Percentiles rank a stretch among this genome's conserved stretches.
Evolutionary conservation across 2,797 vertebrate genomes (phyloP).

Genomic region (Botia kubotai): DNA sequence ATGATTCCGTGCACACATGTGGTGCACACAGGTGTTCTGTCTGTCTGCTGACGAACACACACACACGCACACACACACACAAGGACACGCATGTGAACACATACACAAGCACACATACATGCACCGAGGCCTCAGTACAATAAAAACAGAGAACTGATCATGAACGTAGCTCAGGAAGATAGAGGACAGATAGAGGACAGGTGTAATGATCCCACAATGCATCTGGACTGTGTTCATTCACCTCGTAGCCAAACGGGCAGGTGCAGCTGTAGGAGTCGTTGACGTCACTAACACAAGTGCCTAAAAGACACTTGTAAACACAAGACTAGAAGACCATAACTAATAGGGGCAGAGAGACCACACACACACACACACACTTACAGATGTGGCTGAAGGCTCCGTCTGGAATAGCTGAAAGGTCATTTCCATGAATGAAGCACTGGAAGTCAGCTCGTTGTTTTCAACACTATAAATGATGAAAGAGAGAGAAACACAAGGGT

Average conservation of each 20-base stretch:
- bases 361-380: conserved; percentile 75
- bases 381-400: conserved; percentile 98
- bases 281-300: conserved; percentile 85
- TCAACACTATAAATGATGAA: conserved; percentile 25
- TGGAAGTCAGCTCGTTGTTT: conserved; percentile 35
- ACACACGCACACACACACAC: too few relatives aligned
- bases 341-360: conserved; percentile 34
- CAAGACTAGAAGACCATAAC: conserved; percentile 36
- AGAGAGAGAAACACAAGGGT: conserved; percentile 53
- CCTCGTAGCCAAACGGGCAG: conserved; percentile 94
- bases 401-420: conserved; percentile 95
- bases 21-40: conserved; percentile 4
- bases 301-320: conserved; percentile 55
- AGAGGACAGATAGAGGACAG: conserved; percentile 59
- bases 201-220: not conserved
- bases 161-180: conserved; percentile 50
- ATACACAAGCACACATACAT: conserved; percentile 19
- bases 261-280: conserved; percentile 88
- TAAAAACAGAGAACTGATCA: conserved; percentile 20
- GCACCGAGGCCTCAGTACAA: conserved; percentile 17
- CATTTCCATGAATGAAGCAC: conserved; percentile 85
- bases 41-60: too few relatives aligned
- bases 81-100: too few relatives aligned
- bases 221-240: conserved; percentile 58
- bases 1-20: not conserved